Evolutionary conservation across 2,113 vertebrate species (phyloP), one percentile per base, ranked within the genome.

Genomic region (Callionymus lyra): DNA sequence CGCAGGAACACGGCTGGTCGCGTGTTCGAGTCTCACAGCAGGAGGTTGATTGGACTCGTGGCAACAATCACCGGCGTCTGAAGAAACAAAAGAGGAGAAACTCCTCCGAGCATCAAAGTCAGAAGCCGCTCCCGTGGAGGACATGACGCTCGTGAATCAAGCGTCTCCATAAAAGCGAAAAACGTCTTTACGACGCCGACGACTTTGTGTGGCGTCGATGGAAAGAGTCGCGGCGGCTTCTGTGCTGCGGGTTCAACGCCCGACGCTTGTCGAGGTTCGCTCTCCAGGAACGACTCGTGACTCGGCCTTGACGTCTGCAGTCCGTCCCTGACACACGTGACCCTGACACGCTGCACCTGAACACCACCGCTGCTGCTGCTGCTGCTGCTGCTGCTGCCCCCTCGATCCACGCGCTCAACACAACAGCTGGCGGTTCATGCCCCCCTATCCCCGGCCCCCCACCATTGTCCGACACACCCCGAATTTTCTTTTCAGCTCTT

Each of bases 381-480:
- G 72, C 53, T 38, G 34, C 39, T 56, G 31, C 13, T n/a, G 21
- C 21, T 48, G 42, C 12, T 44, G 32, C 41, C 27, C 14, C 31
- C 36, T 44, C 34, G 71, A 78, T 83, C 83, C 81, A 75, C 65
- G 77, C 61, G 60, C 80, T 75, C 78, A 85, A 80, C 82, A 79
- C 82, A 90, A 86, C 89, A 90, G 88, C 86, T 89, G 88, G 81
- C 70, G 53, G 66, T 80, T 68, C 70, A 63, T 80, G 40, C 63
- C 66, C 65, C 60, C 63, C 72, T 56, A 68, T 63, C 67, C 65
- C n/a, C n/a, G n/a, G n/a, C n/a, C n/a, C n/a, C n/a, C n/a, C n/a
- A n/a, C n/a, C n/a, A 66, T 50, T 70, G 51, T 59, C 54, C 49
- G 68, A 47, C 60, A 65, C 68, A 62, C 56, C 72, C 68, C 58